Base-by-base conservation (phyloP, 2,888 invertebrate genomes). In the Heliconius charithonia region DNA sequence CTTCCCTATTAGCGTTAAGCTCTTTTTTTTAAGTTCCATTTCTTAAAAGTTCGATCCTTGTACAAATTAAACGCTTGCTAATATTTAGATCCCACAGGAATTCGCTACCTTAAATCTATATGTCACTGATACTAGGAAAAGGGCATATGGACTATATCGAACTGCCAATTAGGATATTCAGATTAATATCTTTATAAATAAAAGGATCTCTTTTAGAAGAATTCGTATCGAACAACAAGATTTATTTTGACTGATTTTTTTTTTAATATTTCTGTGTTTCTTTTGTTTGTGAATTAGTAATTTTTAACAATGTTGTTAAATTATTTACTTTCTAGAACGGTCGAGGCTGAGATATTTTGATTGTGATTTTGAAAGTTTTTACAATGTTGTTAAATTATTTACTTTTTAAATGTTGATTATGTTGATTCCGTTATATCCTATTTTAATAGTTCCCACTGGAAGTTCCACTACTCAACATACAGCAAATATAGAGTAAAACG, bases 111-210 rank as follows among this genome's bases (percentile, higher is more conserved):
- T 32, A 32, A 29, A 56, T 59, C 72, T n/a, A 37, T 72, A 59
- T 72, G n/a, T 59, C 72, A 72, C 56, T n/a, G 3, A n/a, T 72
- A 37, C 59, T 19, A 4, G 25, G 72, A 72, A 72, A 72, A 72
- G 56, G 59, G 32, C 72, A n/a, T 16, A n/a, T n/a, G 16, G 29
- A 59, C 59, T 59, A 59, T n/a, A 59, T 19, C 71, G 29, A 71
- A 56, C 32, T 72, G 72, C 59, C 59, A 59, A 72, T 72, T 72
- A 72, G 25, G 32, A 9, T 1, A 16, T 25, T 32, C 32, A 72
- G 72, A 72, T 72, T 59, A 16, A n/a, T 32, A 72, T 72, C 59
- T 72, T 16, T 59, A n/a, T 6, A 12, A 4, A 51, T 10, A 22
- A 3, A 32, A 12, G 32, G 19, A n/a, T 3, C 59, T 59, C n/a